Conservation (phyloP, 1,140 invertebrate species). For the Aphelinus certus region DNA sequence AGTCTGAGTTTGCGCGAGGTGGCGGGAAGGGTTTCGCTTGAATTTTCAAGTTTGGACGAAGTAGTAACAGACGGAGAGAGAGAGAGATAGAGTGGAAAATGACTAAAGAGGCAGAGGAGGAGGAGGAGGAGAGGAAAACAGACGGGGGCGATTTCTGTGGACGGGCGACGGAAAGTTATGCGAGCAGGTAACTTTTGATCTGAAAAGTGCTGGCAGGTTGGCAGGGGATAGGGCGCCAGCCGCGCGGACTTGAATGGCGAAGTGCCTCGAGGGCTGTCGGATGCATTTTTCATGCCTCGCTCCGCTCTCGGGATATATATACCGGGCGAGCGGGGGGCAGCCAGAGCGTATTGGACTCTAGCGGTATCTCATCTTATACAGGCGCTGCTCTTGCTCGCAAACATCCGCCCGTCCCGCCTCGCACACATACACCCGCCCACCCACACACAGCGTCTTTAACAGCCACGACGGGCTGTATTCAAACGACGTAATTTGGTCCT, state of each 20-base stretch:
- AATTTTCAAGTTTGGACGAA: neutral
- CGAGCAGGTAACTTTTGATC: conserved; percentile 61
- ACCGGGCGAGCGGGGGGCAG: neutral
- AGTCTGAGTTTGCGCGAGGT: neutral
- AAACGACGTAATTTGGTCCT: conserved; percentile 54
- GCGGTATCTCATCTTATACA: conserved; percentile 25
- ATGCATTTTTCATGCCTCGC: conserved; percentile 64
- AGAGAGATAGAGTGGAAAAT: neutral
- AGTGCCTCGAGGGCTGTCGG: conserved; percentile 55
- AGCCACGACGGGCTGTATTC: conserved; percentile 45
- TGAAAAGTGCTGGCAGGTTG: conserved; percentile 60
- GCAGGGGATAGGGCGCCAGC: conserved; percentile 43
- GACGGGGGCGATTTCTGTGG: conserved; percentile 8
- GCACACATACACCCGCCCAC: neutral
- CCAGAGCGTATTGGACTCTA: neutral
- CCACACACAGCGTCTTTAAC: neutral
- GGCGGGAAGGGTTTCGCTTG: neutral
- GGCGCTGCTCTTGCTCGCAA: neutral
- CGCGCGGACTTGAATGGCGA: conserved; percentile 54
- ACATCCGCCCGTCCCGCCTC: too few relatives aligned
- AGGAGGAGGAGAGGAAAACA: neutral
- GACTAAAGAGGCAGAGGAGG: neutral
- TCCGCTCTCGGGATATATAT: conserved; percentile 32
- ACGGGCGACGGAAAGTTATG: conserved; percentile 48
- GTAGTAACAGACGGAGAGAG: neutral